These are phyloP conservation scores for Sebastes iracundus DNA, from an alignment of 2,797 vertebrate genomes.

Conservation along the genomic window DNA sequence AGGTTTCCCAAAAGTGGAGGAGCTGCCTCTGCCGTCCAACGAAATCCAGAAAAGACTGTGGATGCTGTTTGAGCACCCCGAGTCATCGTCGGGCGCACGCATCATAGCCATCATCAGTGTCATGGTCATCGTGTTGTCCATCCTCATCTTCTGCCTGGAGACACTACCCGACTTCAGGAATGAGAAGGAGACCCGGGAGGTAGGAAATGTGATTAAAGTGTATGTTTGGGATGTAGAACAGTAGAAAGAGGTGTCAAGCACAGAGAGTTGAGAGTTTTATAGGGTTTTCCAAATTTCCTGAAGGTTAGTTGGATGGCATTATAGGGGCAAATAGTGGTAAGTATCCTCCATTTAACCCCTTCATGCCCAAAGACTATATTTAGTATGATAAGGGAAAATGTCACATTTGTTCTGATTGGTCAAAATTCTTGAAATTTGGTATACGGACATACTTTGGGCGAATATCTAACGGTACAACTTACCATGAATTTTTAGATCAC, in stretches of 20 bases:
- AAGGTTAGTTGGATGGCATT: background rate
- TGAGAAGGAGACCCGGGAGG: slow-evolving; percentile 78
- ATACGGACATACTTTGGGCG: too few species aligned
- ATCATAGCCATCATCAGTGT: slow-evolving; percentile 92
- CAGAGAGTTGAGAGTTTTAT: background rate
- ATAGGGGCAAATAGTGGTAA: background rate
- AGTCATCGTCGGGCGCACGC: slow-evolving; percentile 88
- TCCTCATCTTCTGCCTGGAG: slow-evolving; percentile 93
- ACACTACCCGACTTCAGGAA: slow-evolving; percentile 90
- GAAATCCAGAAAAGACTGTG: slow-evolving; percentile 83
- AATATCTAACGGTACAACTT: too few species aligned
- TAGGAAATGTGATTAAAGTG: slow-evolving; percentile 41
- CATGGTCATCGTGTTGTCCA: slow-evolving; percentile 92
- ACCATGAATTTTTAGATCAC: too few species aligned
- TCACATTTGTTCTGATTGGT: too few species aligned
- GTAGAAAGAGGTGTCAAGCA: background rate
- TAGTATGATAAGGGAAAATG: too few species aligned
- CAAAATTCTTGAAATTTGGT: too few species aligned
- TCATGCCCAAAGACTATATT: too few species aligned
- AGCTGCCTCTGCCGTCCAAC: slow-evolving; percentile 81
- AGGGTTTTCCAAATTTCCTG: background rate
- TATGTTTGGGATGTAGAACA: background rate
- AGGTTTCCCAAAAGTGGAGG: slow-evolving; percentile 86
- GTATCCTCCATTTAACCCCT: background rate
- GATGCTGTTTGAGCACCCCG: slow-evolving; percentile 92